phyloP scores from a whole-genome alignment of 2,797 vertebrate species.

The Pseudochromis fuscus region DNA sequence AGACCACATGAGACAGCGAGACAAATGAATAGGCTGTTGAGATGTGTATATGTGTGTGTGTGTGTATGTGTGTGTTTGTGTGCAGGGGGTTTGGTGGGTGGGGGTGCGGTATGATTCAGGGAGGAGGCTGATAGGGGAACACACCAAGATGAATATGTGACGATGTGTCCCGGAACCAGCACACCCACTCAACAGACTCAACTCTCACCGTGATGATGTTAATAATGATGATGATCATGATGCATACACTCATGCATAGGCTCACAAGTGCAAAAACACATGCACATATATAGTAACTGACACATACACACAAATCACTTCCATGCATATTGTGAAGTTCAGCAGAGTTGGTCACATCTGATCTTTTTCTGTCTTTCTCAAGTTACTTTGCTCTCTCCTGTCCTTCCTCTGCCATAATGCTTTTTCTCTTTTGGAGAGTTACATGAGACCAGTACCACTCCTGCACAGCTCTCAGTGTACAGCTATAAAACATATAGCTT shows the following conservation, averaged over 20 bases:
- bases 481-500: background rate
- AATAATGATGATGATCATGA: slow-evolving; percentile 46
- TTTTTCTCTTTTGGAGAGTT: background rate
- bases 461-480: too few species aligned
- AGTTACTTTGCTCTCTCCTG: slow-evolving; percentile 2
- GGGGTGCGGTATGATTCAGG: slow-evolving; percentile 61
- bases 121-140: slow-evolving; percentile 46
- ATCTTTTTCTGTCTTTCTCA: background rate
- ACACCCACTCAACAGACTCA: slow-evolving; percentile 82
- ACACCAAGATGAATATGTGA: slow-evolving; percentile 64
- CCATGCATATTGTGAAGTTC: slow-evolving; percentile 18
- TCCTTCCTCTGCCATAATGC: background rate
- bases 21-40: slow-evolving; percentile 14
- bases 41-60: slow-evolving; percentile 1
- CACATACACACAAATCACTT: background rate
- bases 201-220: slow-evolving; percentile 47
- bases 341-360: slow-evolving; percentile 6
- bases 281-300: background rate
- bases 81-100: slow-evolving; percentile 6
- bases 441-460: too few species aligned
- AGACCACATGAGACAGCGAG: slow-evolving; percentile 26
- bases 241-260: slow-evolving; percentile 36
- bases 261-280: slow-evolving; percentile 19
- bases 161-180: slow-evolving; percentile 65
- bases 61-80: slow-evolving; percentile 3